phyloP scores from a whole-genome alignment of 2,113 vertebrate species.

The Lagopus leucura region DNA sequence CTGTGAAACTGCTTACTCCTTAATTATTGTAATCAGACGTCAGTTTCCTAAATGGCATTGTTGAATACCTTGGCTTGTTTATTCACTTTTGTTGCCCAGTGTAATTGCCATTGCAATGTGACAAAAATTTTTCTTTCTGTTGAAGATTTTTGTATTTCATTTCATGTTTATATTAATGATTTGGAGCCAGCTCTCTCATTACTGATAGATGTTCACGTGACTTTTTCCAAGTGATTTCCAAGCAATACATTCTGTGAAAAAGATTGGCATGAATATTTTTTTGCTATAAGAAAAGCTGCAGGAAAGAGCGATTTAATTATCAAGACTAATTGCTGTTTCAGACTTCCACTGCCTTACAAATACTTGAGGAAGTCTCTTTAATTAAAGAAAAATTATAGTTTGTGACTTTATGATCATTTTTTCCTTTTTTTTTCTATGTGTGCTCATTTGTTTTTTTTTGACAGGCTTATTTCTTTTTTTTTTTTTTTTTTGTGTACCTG shows the following conservation, averaged over 20 bases:
- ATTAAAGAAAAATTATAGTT: not conserved
- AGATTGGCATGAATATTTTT: not conserved
- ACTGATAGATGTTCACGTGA: not conserved
- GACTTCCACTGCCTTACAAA: not conserved
- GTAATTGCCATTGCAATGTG: not conserved
- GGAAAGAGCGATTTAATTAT: not conserved
- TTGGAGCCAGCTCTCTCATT: not conserved
- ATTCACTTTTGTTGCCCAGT: not conserved
- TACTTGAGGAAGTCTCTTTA: not conserved
- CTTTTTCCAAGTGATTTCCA: not conserved
- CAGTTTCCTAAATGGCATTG: not conserved
- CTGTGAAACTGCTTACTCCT: not conserved
- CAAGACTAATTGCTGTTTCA: not conserved
- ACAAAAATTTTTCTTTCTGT: not conserved
- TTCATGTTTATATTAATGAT: not conserved
- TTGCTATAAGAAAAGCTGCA: not conserved
- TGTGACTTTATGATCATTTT: not conserved
- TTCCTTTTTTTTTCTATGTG: not conserved
- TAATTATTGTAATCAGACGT: not conserved
- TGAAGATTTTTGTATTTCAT: not conserved
- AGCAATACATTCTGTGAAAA: not conserved
- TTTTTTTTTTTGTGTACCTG: not conserved
- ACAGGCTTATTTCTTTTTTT: not conserved
- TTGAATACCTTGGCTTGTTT: not conserved
- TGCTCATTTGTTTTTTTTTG: not conserved